Conservation (phyloP, 2,113 vertebrate species). For the Passer montanus region DNA sequence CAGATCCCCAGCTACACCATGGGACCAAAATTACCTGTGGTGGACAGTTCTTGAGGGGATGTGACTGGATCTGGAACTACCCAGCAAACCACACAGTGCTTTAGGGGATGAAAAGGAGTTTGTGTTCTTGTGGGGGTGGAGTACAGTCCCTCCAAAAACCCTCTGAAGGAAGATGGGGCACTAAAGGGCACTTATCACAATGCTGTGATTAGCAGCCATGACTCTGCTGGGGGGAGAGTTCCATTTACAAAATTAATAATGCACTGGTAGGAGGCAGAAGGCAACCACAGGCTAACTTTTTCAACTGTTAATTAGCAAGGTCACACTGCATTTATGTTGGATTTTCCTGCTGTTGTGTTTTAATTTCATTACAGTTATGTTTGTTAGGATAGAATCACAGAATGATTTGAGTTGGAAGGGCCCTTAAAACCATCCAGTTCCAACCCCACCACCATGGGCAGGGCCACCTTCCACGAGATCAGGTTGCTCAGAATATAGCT, state of each 20-base stretch:
- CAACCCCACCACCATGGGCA: not conserved
- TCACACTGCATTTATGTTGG: not conserved
- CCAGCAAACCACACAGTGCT: not conserved
- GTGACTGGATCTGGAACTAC: not conserved
- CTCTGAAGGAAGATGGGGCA: not conserved
- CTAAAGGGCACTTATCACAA: not conserved
- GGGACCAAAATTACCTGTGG: not conserved
- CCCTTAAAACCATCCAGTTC: not conserved
- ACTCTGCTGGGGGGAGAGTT: not conserved
- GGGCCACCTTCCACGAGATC: not conserved
- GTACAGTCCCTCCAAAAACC: not conserved
- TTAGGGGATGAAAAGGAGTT: not conserved
- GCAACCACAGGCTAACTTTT: not conserved
- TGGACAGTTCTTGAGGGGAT: not conserved
- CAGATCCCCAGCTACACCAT: not conserved
- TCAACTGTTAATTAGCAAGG: not conserved
- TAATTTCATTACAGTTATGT: not conserved
- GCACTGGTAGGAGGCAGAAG: not conserved
- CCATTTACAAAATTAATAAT: not conserved
- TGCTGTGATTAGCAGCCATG: not conserved
- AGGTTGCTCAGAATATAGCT: not conserved
- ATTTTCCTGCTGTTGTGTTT: not conserved
- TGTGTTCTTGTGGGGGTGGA: not conserved
- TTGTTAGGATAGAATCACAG: not conserved
- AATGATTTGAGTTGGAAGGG: not conserved